These are phyloP conservation scores for Lutjanus campechanus DNA, from an alignment of 2,797 vertebrate species.

Conservation along the genomic window DNA sequence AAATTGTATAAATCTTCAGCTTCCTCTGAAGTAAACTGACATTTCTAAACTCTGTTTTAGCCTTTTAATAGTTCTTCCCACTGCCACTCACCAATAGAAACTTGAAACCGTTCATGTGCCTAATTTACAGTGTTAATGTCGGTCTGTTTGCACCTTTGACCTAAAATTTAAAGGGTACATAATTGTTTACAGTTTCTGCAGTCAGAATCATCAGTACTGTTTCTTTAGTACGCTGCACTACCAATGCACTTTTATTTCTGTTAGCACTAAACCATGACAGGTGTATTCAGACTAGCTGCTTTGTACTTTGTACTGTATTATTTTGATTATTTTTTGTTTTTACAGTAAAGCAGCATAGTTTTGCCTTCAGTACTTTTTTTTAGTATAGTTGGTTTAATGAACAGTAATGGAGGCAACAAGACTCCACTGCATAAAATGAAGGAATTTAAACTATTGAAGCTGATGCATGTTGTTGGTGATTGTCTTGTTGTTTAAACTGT, in stretches of 20 bases:
- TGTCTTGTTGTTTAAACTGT: not conserved
- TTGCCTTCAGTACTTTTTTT: not conserved
- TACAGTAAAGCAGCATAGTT: not conserved
- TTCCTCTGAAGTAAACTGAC: not conserved
- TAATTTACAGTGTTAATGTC: constrained; percentile 41
- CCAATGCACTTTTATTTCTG: constrained; percentile 48
- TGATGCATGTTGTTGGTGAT: constrained; percentile 21
- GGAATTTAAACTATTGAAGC: constrained; percentile 9
- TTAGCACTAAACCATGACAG: constrained; percentile 32
- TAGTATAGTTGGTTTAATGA: constrained; percentile 26
- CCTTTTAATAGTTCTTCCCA: constrained; percentile 22
- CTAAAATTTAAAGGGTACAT: not conserved
- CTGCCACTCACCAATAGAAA: constrained; percentile 51
- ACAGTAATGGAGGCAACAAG: constrained; percentile 4
- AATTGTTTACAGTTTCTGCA: constrained; percentile 38
- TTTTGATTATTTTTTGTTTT: not conserved
- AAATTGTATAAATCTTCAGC: not conserved
- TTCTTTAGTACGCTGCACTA: constrained; percentile 8
- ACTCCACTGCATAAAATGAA: not conserved
- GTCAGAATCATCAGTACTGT: constrained; percentile 25
- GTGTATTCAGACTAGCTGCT: constrained; percentile 12
- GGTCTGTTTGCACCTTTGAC: constrained; percentile 30
- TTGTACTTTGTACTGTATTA: not conserved
- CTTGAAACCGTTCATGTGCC: constrained; percentile 72
- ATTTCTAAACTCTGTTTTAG: constrained; percentile 5